phyloP scores from a whole-genome alignment of 2,797 vertebrate species.

The Coendou prehensilis region DNA sequence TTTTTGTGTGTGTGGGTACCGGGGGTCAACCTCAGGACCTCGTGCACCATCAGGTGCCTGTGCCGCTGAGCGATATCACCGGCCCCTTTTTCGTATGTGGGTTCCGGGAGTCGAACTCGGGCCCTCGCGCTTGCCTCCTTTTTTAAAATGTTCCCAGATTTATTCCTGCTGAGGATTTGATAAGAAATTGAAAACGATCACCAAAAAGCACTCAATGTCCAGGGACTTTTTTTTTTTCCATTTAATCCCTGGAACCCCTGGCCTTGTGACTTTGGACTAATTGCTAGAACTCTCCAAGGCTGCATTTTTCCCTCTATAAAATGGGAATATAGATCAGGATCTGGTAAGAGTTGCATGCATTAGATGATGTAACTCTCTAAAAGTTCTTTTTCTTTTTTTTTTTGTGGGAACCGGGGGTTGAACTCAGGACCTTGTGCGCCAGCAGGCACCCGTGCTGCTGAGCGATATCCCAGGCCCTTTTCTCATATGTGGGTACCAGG shows the following conservation, averaged over 20 bases:
- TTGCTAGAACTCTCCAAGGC: background rate
- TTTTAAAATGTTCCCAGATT: conserved; percentile 7
- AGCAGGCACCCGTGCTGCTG: no score
- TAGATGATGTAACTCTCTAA: background rate
- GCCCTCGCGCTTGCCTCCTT: background rate
- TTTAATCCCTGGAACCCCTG: background rate
- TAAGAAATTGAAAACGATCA: conserved; percentile 51
- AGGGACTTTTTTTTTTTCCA: background rate
- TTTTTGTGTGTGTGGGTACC: background rate
- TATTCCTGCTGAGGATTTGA: background rate
- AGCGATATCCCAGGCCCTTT: no score
- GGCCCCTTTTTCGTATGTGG: no score
- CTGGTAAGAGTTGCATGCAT: background rate
- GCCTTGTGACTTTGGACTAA: background rate
- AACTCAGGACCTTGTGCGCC: no score
- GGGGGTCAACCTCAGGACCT: no score
- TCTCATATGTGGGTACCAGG: no score
- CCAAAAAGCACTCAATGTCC: background rate
- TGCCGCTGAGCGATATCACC: no score
- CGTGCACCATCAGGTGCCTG: no score
- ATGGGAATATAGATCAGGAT: background rate
- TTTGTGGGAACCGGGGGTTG: no score
- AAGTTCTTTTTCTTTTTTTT: background rate
- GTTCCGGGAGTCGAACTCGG: no score
- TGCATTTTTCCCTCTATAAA: background rate